These are phyloP conservation scores for Enteromius afrohamiltoni DNA, from an alignment of 2,797 vertebrate species.

Conservation along the genomic window DNA sequence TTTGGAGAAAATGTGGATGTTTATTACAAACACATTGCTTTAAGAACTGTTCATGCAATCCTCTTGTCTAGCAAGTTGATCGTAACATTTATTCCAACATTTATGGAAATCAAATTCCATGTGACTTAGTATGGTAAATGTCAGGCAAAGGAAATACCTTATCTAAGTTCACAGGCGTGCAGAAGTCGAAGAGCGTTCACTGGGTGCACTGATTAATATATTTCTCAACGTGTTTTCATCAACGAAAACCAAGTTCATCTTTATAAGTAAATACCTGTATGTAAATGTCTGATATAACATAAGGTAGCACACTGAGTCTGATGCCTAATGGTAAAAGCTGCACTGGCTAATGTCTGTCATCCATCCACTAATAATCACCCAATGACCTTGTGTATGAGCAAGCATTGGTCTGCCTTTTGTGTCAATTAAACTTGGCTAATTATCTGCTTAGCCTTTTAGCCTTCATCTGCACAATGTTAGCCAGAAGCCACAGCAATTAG, in stretches of 20 bases:
- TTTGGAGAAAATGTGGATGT: not conserved
- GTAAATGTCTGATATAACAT: slow-evolving; percentile 12
- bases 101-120: slow-evolving; percentile 16
- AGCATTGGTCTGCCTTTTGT: slow-evolving; percentile 20
- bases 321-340: slow-evolving; percentile 6
- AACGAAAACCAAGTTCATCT: slow-evolving; percentile 35
- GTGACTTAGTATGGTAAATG: slow-evolving; percentile 19
- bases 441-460: slow-evolving; percentile 45
- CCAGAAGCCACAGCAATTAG: slow-evolving; percentile 41
- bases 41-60: not conserved
- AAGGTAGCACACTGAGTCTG: not conserved
- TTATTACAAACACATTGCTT: not conserved
- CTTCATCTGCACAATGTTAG: slow-evolving; percentile 36
- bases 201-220: slow-evolving; percentile 37
- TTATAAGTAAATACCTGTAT: slow-evolving; percentile 5
- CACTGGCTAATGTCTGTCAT: slow-evolving; percentile 21
- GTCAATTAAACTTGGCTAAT: slow-evolving; percentile 45
- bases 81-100: slow-evolving; percentile 18
- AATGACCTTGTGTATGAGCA: slow-evolving; percentile 21
- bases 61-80: not conserved
- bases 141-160: slow-evolving; percentile 11
- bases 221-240: slow-evolving; percentile 20
- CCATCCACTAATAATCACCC: slow-evolving; percentile 32
- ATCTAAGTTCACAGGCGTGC: slow-evolving; percentile 30
- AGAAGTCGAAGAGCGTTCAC: slow-evolving; percentile 2